phyloP scores from a whole-genome alignment of 2,113 vertebrate genomes.

The Phainopepla nitens region DNA sequence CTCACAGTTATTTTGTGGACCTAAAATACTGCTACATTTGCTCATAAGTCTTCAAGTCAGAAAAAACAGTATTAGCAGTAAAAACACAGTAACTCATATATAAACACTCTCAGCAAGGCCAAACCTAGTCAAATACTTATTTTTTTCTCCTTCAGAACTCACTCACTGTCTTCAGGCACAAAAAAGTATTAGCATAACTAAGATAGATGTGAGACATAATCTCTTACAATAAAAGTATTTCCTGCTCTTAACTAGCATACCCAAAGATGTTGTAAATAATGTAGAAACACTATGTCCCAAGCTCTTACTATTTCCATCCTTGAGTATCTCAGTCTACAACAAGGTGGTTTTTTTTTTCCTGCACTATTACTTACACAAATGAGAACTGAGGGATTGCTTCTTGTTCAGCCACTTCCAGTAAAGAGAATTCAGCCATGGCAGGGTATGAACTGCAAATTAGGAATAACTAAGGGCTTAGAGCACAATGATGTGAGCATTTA shows the following conservation, averaged over 20 bases:
- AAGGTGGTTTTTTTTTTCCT: background rate
- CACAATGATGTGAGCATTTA: constrained; percentile 14
- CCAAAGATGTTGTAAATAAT: background rate
- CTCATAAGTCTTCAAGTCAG: background rate
- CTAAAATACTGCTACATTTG: background rate
- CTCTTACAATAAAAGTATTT: background rate
- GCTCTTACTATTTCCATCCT: background rate
- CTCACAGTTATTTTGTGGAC: background rate
- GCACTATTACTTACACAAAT: background rate
- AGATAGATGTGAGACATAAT: background rate
- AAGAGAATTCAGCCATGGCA: background rate
- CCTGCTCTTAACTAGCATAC: background rate
- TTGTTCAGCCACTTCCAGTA: background rate
- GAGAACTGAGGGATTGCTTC: background rate
- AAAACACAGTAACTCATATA: background rate
- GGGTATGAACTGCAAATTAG: background rate
- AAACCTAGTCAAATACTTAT: background rate
- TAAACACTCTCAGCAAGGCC: background rate
- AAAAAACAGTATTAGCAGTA: background rate
- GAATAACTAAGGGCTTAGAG: constrained; percentile 28
- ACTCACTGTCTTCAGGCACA: background rate
- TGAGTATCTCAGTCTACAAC: background rate
- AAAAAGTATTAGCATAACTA: background rate
- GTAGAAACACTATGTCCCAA: background rate
- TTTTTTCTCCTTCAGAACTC: background rate